Conservation (phyloP, 2,113 vertebrate species). For the Montifringilla adamsi region DNA sequence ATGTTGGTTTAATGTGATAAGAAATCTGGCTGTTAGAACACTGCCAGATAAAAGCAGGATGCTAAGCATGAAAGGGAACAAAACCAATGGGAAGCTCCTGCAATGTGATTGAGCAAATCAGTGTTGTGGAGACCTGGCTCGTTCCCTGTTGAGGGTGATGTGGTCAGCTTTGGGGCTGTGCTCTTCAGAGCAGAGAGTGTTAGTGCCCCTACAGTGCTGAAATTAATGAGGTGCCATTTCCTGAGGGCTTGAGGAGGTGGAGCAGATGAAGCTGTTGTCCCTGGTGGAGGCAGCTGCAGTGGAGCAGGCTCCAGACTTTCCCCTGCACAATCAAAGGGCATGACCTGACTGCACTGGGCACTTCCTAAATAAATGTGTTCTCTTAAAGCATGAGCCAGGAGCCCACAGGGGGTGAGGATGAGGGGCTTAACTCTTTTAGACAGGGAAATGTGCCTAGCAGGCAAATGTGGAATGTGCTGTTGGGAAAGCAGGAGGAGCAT, state of each 20-base stretch:
- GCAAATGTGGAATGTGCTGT: not conserved
- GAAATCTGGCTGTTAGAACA: not conserved
- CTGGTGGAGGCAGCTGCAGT: not conserved
- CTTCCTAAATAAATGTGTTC: not conserved
- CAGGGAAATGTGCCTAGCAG: not conserved
- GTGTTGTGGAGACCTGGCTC: not conserved
- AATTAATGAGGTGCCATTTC: not conserved
- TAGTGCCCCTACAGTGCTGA: not conserved
- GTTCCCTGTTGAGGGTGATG: rapidly evolving
- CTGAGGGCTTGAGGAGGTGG: not conserved
- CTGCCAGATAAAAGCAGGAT: not conserved
- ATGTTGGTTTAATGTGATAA: not conserved
- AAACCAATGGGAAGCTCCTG: not conserved
- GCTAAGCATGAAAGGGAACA: not conserved
- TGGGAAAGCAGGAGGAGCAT: not conserved
- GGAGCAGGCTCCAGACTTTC: not conserved
- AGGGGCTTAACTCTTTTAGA: not conserved
- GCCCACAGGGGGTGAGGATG: not conserved
- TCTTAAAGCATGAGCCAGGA: not conserved
- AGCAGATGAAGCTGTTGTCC: not conserved
- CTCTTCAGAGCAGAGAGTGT: not conserved
- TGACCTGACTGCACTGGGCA: rapidly evolving
- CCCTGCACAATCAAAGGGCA: not conserved
- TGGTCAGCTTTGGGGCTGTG: not conserved
- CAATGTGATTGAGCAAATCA: not conserved